These are phyloP conservation scores for Pelecanoides urinatrix DNA, from an alignment of 2,113 vertebrate genomes.

Conservation along the genomic window DNA sequence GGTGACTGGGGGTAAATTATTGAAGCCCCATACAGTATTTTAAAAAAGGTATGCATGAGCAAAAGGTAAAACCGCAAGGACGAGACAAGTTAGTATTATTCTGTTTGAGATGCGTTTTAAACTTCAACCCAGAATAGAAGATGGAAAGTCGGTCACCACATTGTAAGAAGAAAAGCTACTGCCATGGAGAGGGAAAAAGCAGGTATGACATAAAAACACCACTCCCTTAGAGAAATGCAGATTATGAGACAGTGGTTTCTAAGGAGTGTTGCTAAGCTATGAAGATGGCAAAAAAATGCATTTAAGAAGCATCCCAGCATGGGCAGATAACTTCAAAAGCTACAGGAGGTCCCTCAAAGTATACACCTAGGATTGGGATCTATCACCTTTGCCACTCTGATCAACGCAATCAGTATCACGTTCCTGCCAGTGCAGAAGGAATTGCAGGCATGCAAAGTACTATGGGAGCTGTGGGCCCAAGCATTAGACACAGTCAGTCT, in stretches of 20 bases:
- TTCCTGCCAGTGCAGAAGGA: not conserved
- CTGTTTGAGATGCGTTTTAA: not conserved
- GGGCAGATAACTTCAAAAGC: not conserved
- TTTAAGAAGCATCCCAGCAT: not conserved
- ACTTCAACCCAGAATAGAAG: not conserved
- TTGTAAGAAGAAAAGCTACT: not conserved
- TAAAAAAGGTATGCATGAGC: not conserved
- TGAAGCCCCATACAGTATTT: not conserved
- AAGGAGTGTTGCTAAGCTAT: constrained; percentile 17
- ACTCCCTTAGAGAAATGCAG: not conserved
- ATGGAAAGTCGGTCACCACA: not conserved
- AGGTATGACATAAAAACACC: not conserved
- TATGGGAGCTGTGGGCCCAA: not conserved
- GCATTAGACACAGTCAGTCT: not conserved
- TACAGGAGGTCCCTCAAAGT: not conserved
- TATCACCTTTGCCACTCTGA: not conserved
- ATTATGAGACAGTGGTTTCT: constrained; percentile 1
- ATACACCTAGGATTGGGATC: not conserved
- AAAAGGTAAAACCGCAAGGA: not conserved
- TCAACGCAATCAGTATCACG: not conserved
- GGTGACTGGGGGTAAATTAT: not conserved
- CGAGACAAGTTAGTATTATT: not conserved
- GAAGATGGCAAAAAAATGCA: not conserved
- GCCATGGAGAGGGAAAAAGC: not conserved
- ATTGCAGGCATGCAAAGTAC: not conserved